phyloP scores from a whole-genome alignment of 2,888 invertebrate genomes.

The Drosophila formosana region DNA sequence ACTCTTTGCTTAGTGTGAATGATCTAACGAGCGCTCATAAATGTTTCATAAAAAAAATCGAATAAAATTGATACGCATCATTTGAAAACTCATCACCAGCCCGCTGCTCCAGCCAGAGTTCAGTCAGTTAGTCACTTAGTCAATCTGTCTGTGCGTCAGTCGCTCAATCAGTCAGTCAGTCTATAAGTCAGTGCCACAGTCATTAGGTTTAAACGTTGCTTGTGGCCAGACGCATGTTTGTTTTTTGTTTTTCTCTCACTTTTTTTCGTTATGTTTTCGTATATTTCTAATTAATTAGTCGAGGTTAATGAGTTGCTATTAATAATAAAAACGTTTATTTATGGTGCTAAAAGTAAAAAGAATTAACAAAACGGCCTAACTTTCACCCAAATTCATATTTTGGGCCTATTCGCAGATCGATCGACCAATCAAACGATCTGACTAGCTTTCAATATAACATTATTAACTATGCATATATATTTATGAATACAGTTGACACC shows the following conservation, averaged over 20 bases:
- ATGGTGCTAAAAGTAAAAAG: conserved; percentile 62
- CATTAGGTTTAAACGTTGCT: conserved; percentile 39
- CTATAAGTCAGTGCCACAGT: conserved; percentile 22
- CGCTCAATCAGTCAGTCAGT: conserved; percentile 19
- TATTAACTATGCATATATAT: conserved; percentile 12
- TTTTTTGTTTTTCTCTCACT: conserved; percentile 48
- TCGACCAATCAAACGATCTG: conserved; percentile 3
- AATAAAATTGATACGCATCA: conserved; percentile 73
- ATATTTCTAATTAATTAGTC: conserved; percentile 74
- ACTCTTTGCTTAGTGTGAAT: conserved; percentile 39
- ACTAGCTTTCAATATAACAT: conserved; percentile 7
- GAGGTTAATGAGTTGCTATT: conserved; percentile 76
- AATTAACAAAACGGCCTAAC: conserved; percentile 49
- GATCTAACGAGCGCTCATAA: conserved; percentile 71
- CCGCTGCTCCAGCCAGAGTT: conserved; percentile 17
- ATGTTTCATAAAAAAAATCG: conserved; percentile 63
- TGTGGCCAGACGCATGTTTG: conserved; percentile 51
- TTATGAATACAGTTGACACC: conserved; percentile 66
- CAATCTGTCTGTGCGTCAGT: conserved; percentile 7
- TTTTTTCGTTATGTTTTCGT: conserved; percentile 13
- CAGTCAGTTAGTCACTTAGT: conserved; percentile 14
- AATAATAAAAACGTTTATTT: conserved; percentile 77
- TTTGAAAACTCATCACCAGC: conserved; percentile 73
- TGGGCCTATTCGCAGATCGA: conserved; percentile 22
- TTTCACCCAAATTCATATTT: conserved; percentile 59